Percentiles rank a stretch among this genome's conserved stretches.
Evolutionary conservation across 2,888 invertebrate species (phyloP).

Genomic region (Entomobrya proxima): DNA sequence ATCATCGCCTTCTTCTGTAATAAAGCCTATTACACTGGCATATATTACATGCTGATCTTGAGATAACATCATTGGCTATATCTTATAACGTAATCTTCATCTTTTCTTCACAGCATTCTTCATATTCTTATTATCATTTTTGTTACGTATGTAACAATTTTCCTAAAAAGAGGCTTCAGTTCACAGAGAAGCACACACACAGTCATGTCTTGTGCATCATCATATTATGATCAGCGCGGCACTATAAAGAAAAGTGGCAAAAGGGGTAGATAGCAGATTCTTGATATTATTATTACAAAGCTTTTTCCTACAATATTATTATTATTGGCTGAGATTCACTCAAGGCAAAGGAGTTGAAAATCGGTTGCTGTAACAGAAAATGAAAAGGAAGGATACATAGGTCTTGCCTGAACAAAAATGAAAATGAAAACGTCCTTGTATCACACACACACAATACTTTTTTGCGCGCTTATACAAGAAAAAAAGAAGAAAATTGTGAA

Average conservation of each 20-base stretch:
- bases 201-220: neutral
- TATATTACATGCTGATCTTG: too few species aligned
- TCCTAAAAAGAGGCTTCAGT: neutral
- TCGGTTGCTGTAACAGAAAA: neutral
- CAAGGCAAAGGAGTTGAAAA: conserved; percentile 31
- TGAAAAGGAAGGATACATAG: conserved; percentile 8
- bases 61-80: too few species aligned
- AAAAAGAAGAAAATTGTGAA: neutral
- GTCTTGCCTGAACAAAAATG: neutral
- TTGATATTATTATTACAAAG: conserved; percentile 20
- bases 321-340: conserved; percentile 35
- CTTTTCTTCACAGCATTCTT: neutral
- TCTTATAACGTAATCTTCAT: neutral
- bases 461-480: neutral
- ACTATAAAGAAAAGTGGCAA: conserved; percentile 27
- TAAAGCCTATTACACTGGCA: too few species aligned
- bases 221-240: conserved; percentile 8
- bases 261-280: neutral
- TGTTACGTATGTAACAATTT: neutral
- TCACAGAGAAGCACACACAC: neutral
- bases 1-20: too few species aligned
- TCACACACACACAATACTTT: neutral
- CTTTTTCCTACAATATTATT: conserved; percentile 30
- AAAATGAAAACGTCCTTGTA: conserved; percentile 36
- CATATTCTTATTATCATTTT: neutral